These are phyloP conservation scores for Prionailurus bengalensis DNA, from an alignment of 2,113 vertebrate genomes.

Conservation along the genomic window DNA sequence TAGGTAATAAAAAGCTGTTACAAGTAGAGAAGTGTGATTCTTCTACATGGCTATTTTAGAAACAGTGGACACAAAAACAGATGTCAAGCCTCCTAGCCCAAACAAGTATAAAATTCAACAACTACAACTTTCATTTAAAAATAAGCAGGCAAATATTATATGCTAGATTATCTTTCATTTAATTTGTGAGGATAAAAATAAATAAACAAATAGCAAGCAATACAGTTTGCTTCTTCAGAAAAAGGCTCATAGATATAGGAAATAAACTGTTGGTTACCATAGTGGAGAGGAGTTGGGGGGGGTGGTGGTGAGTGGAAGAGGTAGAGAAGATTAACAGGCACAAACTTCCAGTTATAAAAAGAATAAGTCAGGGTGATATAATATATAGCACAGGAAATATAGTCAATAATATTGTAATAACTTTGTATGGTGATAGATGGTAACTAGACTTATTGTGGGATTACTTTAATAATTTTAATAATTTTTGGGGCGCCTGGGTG, in stretches of 20 bases:
- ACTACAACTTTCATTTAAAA: neutral
- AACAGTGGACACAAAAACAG: neutral
- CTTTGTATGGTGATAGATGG: neutral
- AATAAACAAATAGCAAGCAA: conserved; percentile 24
- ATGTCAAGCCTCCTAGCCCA: neutral
- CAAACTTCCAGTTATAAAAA: neutral
- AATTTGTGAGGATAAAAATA: conserved; percentile 10
- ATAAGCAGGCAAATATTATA: neutral
- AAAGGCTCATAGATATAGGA: neutral
- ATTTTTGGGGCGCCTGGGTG: too few species aligned
- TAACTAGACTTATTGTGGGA: neutral
- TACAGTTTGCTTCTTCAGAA: neutral
- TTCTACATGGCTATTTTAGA: neutral
- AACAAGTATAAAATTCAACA: neutral
- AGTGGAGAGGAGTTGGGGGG: neutral
- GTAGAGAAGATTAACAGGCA: neutral
- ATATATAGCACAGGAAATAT: neutral
- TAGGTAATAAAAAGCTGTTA: neutral
- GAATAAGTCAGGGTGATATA: neutral
- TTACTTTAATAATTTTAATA: neutral
- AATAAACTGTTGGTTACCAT: neutral
- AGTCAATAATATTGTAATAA: neutral
- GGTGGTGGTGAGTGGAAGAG: neutral
- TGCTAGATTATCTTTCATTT: neutral
- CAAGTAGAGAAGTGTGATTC: neutral